These are phyloP conservation scores for Echeneis naucrates DNA, from an alignment of 2,797 vertebrate species.

Conservation along the genomic window DNA sequence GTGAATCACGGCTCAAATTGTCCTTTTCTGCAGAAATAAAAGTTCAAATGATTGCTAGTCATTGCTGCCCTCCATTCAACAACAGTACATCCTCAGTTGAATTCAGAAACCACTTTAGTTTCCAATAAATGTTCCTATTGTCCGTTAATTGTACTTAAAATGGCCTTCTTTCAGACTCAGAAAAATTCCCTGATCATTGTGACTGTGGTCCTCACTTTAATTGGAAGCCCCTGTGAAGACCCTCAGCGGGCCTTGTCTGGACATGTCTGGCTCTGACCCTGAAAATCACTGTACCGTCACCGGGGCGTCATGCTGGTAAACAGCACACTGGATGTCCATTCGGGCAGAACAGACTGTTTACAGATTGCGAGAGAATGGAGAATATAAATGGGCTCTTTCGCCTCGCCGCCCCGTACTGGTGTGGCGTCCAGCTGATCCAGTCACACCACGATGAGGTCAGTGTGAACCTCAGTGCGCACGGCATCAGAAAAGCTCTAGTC, in stretches of 20 bases:
- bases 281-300: slow-evolving; percentile 72
- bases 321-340: slow-evolving; percentile 46
- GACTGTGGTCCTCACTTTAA: slow-evolving; percentile 47
- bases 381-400: slow-evolving; percentile 64
- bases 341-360: slow-evolving; percentile 72
- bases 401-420: slow-evolving; percentile 16
- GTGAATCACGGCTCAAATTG: slow-evolving; percentile 13
- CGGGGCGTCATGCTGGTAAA: slow-evolving; percentile 47
- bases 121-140: slow-evolving; percentile 35
- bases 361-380: slow-evolving; percentile 56
- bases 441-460: slow-evolving; percentile 56
- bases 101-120: slow-evolving; percentile 39
- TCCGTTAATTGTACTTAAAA: slow-evolving; percentile 42
- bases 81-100: slow-evolving; percentile 11
- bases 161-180: slow-evolving; percentile 33
- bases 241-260: slow-evolving; percentile 58
- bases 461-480: slow-evolving; percentile 23
- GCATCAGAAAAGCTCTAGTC: slow-evolving; percentile 40
- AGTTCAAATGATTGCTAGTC: slow-evolving; percentile 26
- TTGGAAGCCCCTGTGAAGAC: slow-evolving; percentile 66
- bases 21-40: slow-evolving; percentile 22
- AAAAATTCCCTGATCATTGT: slow-evolving; percentile 25
- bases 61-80: slow-evolving; percentile 9
- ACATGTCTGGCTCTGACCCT: slow-evolving; percentile 64
- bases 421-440: slow-evolving; percentile 30